Evolutionary conservation across 1,140 invertebrate species (phyloP).

Genomic region (Drosophila sechellia): DNA sequence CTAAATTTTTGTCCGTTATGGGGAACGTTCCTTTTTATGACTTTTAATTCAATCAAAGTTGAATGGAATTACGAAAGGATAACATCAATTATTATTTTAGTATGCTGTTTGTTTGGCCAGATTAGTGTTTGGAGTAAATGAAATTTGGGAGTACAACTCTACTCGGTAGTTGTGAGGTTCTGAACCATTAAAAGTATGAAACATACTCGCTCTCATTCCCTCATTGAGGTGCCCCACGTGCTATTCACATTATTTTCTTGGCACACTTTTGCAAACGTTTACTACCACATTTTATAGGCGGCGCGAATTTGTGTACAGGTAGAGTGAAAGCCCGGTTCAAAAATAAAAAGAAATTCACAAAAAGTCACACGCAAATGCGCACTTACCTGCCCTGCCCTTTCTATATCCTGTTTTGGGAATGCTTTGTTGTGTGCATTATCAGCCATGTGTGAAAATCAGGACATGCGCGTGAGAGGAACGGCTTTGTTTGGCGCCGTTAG

Average conservation of each 20-base stretch:
- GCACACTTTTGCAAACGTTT: constrained; percentile 21
- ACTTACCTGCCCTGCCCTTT: constrained; percentile 52
- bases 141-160: not conserved
- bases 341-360: constrained; percentile 31
- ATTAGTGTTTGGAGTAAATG: constrained; percentile 26
- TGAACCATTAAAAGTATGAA: too few species aligned
- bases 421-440: constrained; percentile 60
- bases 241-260: not conserved
- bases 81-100: constrained; percentile 8
- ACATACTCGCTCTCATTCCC: too few species aligned
- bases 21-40: constrained; percentile 49
- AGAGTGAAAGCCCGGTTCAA: constrained; percentile 53
- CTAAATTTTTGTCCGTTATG: constrained; percentile 59
- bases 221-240: too few species aligned
- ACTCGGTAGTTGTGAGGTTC: not conserved
- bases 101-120: constrained; percentile 41
- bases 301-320: constrained; percentile 7
- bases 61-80: constrained; percentile 60
- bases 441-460: constrained; percentile 76
- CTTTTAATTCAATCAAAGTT: constrained; percentile 75
- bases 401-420: constrained; percentile 31
- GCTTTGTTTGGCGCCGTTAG: constrained; percentile 53
- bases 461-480: constrained; percentile 64
- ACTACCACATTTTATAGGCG: constrained; percentile 10
- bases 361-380: constrained; percentile 63